A percentile compares a stretch with the other conserved stretches of the same genome.
Evolutionary conservation across 2,113 vertebrate species (phyloP).

Genomic region (Montifringilla adamsi): DNA sequence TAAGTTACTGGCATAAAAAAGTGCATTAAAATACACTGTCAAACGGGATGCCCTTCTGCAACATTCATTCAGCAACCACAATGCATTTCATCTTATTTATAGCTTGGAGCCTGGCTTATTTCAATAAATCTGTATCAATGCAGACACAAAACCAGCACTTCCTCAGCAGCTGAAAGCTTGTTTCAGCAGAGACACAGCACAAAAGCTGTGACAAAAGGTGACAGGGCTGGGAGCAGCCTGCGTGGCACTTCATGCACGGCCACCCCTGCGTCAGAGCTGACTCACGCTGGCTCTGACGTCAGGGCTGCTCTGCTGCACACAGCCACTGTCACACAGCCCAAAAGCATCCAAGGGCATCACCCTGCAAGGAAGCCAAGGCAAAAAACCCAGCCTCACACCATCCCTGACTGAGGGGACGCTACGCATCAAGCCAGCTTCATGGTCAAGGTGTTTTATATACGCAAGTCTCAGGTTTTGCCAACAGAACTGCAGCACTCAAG

Average conservation of each 20-base stretch:
- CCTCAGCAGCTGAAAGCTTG: background rate
- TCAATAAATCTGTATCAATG: background rate
- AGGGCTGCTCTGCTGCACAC: background rate
- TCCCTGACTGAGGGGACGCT: background rate
- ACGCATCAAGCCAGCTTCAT: fast-evolving
- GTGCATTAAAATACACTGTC: background rate
- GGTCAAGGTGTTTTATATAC: background rate
- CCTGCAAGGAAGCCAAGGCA: fast-evolving
- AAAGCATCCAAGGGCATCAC: background rate
- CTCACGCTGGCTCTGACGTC: background rate
- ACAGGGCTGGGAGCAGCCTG: background rate
- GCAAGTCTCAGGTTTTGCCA: background rate
- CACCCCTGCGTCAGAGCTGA: background rate
- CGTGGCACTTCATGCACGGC: background rate
- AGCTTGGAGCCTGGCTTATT: background rate
- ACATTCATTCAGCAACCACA: background rate
- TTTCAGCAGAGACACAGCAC: background rate
- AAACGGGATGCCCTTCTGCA: conserved; percentile 1
- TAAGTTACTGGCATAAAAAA: background rate
- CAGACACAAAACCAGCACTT: background rate
- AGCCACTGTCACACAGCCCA: fast-evolving
- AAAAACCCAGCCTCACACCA: background rate
- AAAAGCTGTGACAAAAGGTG: background rate
- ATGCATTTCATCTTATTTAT: background rate
- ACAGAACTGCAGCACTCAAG: background rate